Percentiles rank a stretch among this genome's conserved stretches.
These are phyloP conservation scores for Parnassius glacialis DNA, from an alignment of 2,888 invertebrate genomes.

Conservation along the genomic window DNA sequence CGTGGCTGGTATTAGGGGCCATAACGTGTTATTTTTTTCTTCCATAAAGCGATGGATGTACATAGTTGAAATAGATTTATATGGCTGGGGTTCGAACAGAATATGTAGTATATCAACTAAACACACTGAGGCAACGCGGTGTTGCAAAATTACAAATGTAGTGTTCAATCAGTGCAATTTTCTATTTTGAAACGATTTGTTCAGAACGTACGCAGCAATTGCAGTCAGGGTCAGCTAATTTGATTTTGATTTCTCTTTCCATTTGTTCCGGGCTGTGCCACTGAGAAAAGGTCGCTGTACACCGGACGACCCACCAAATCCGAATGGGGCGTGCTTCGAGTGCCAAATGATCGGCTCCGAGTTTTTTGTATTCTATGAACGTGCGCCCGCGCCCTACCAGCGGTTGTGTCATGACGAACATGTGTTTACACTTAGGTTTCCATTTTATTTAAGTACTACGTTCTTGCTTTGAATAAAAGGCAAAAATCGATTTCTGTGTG, in stretches of 20 bases:
- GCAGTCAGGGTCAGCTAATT: constrained; percentile 20
- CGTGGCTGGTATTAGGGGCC: too few species aligned
- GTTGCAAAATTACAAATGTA: constrained; percentile 8
- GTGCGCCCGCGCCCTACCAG: constrained; percentile 9
- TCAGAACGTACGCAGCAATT: constrained; percentile 5
- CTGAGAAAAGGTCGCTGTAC: constrained; percentile 13
- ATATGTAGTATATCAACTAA: too few species aligned
- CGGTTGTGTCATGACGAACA: constrained; percentile 9
- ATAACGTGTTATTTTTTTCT: too few species aligned
- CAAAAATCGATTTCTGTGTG: too few species aligned
- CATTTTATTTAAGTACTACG: not conserved
- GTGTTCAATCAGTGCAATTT: constrained; percentile 18
- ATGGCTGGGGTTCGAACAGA: too few species aligned
- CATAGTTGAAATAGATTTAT: too few species aligned
- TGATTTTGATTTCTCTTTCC: constrained; percentile 25
- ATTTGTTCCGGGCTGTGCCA: constrained; percentile 9
- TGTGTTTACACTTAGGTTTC: constrained; percentile 17
- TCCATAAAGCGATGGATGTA: too few species aligned
- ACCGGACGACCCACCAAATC: constrained; percentile 22
- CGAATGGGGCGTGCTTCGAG: constrained; percentile 16
- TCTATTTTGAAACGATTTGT: constrained; percentile 19
- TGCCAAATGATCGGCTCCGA: constrained; percentile 9
- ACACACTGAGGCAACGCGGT: not conserved
- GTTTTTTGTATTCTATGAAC: constrained; percentile 17
- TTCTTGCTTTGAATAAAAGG: too few species aligned